These are phyloP conservation scores for Actinopyga echinites DNA, from an alignment of 53 echinoderm and acorn worm genomes.

Conservation along the genomic window DNA sequence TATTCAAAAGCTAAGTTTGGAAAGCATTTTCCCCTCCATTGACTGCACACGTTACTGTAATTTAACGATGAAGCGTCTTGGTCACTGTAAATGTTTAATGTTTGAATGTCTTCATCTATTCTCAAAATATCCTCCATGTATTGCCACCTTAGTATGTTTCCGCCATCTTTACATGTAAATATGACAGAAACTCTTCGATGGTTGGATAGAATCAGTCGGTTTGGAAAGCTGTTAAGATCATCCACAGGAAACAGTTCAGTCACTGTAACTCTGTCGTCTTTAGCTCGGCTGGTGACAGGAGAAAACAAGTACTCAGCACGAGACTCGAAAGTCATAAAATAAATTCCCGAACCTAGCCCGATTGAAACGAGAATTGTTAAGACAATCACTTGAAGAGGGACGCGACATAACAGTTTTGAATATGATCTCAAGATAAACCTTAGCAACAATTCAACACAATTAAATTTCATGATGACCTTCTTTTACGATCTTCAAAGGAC, in stretches of 20 bases:
- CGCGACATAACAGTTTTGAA: background rate
- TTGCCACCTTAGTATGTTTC: constrained; percentile 48
- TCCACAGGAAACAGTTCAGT: constrained; percentile 63
- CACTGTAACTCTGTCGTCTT: constrained; percentile 51
- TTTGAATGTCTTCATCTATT: constrained; percentile 28
- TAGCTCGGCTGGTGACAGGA: constrained; percentile 65
- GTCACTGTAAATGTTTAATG: background rate
- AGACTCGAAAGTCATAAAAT: constrained; percentile 54
- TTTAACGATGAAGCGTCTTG: constrained; percentile 10
- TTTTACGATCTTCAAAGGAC: no score
- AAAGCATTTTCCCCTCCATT: constrained; percentile 42
- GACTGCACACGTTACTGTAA: background rate
- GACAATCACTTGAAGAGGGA: background rate
- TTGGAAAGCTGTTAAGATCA: constrained; percentile 55
- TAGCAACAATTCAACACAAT: background rate
- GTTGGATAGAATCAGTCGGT: constrained; percentile 44
- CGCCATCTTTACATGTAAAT: background rate
- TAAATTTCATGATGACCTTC: background rate
- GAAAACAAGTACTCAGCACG: constrained; percentile 80
- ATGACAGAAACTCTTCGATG: constrained; percentile 56
- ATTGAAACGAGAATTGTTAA: background rate
- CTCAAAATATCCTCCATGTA: constrained; percentile 53
- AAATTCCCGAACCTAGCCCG: constrained; percentile 11
- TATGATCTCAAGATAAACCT: background rate
- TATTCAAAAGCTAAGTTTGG: constrained; percentile 34